phyloP scores from a whole-genome alignment of 2,113 vertebrate species.

The Eidolon helvum region DNA sequence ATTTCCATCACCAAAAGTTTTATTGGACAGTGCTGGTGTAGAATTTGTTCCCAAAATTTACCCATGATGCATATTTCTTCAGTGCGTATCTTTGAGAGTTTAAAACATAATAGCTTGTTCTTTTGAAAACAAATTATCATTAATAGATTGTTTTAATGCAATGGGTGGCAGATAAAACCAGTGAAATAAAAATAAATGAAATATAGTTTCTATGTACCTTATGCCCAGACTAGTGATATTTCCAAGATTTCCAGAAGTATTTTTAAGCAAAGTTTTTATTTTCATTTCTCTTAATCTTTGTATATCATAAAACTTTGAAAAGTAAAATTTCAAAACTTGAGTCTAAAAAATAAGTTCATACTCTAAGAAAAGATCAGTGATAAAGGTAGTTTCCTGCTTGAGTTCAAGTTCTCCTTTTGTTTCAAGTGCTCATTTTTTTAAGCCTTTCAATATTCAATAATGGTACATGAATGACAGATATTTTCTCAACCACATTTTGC shows the following conservation, averaged over 20 bases:
- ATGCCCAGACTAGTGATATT: background rate
- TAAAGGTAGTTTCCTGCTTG: background rate
- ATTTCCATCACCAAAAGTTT: background rate
- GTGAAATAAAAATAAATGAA: slow-evolving; percentile 27
- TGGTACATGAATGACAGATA: background rate
- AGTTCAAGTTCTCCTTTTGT: background rate
- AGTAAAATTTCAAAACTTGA: background rate
- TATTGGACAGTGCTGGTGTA: background rate
- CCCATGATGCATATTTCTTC: background rate
- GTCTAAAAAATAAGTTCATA: slow-evolving; percentile 20
- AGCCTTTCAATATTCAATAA: background rate
- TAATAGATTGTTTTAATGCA: background rate
- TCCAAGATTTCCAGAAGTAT: background rate
- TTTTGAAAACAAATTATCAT: background rate
- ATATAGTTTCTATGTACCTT: background rate
- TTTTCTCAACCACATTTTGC: background rate
- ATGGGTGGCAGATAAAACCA: background rate
- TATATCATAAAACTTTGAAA: background rate
- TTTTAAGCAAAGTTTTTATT: background rate
- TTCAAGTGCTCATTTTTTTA: background rate
- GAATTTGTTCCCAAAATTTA: background rate
- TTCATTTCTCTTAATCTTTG: background rate
- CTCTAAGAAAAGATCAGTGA: background rate
- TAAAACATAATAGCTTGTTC: background rate
- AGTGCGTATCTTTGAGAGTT: background rate